Base-by-base conservation (phyloP, 2,797 vertebrate genomes). In the Gallirallus australis region DNA sequence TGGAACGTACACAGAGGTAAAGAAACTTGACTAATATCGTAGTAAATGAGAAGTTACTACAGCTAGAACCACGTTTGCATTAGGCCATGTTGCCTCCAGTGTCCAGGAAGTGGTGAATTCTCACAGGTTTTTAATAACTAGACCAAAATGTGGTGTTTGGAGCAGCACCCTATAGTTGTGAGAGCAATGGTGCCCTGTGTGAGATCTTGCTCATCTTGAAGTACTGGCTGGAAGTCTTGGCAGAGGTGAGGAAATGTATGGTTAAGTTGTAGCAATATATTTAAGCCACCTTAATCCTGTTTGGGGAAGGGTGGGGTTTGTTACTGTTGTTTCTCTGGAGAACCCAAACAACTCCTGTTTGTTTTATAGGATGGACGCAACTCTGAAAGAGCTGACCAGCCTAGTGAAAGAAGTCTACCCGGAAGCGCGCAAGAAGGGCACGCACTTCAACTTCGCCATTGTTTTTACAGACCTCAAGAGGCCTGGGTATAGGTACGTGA, bases 331-430 rank as follows among this genome's bases (percentile, higher is more conserved):
- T 86, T 50, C 18, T 45, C 63, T 79, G 78, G 42, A 53, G 57
- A 86, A 14, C 0, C 0, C 79, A 27, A 96, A 87, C 25, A 0
- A 1, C n/a, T 82, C 50, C 33, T 53, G 4, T 54, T 63, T 89
- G 90, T 88, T 82, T 78, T 13, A 76, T 91, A 99, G 99, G 99
- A 99, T 99, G 99, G 99, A 99, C 28, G 99, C 99, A 13, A 99
- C 99, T 68, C 97, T 99, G 95, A 99, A 99, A 96, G 99, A 99
- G 94, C 98, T 99, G 72, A 99, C 99, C 65, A 99, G 99, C 93
- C 97, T 99, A 90, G 99, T 99, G 92, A 99, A 99, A 95, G 99
- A 99, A 97, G 99, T 99, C 48, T 99, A 99, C 94, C 99, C 99
- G 37, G 99, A 99, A 89, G 99, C 99, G 81, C 98, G 99, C 73